phyloP scores from a whole-genome alignment of 2,797 vertebrate genomes.

The Myotis myotis region DNA sequence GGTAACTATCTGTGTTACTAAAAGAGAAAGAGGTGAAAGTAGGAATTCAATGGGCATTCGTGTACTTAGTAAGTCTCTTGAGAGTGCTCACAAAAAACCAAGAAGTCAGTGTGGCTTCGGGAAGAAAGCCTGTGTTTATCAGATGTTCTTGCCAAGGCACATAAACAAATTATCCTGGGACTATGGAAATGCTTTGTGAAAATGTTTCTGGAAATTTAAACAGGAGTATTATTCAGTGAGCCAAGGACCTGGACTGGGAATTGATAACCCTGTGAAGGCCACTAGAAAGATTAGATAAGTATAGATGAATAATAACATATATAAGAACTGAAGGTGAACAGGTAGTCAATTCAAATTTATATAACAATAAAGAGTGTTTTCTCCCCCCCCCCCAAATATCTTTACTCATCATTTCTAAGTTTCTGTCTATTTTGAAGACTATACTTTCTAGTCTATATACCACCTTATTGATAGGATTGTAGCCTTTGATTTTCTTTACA shows the following conservation, averaged over 20 bases:
- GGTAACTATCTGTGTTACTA: conserved; percentile 52
- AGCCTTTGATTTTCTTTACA: conserved; percentile 29
- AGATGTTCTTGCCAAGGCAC: conserved; percentile 55
- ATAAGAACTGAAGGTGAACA: conserved; percentile 71
- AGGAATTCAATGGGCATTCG: conserved; percentile 65
- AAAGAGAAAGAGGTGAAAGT: conserved; percentile 60
- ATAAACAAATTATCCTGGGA: conserved; percentile 77
- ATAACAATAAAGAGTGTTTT: background rate
- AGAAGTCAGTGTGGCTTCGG: conserved; percentile 55
- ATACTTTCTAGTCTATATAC: background rate
- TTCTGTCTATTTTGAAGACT: conserved; percentile 13
- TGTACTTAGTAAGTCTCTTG: conserved; percentile 66
- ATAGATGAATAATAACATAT: conserved; percentile 61
- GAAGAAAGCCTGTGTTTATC: conserved; percentile 71
- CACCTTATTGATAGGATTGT: background rate
- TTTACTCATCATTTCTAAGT: background rate
- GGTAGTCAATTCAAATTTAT: conserved; percentile 47
- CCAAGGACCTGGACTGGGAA: conserved; percentile 66
- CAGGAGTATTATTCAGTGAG: conserved; percentile 64
- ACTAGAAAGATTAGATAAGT: conserved; percentile 58
- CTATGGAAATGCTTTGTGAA: conserved; percentile 62
- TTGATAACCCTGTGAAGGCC: conserved; percentile 63
- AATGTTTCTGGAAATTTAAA: conserved; percentile 75
- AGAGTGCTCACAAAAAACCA: conserved; percentile 63
- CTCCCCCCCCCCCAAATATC: background rate